Evolutionary conservation across 2,888 invertebrate genomes (phyloP), one percentile per base, ranked within the genome.

Genomic region (Temnothorax ravouxi): DNA sequence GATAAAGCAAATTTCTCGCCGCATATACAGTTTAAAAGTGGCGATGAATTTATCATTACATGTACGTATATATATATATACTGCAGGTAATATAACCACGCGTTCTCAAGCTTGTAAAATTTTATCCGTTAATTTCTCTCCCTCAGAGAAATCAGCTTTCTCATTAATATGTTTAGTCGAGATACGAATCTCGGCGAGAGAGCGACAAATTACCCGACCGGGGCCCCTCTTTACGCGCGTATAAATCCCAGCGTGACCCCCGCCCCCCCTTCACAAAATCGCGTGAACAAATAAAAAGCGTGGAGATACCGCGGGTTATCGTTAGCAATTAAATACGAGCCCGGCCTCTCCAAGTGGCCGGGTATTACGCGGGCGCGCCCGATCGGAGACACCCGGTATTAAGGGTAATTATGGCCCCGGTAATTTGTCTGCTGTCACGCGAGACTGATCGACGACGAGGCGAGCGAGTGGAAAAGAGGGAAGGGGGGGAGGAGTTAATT

Each of bases 361-460:
- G 18, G 74, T 59, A 80, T 72, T 74, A 80, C 47, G 79, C 74
- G 74, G 74, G 18, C 44, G 74, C 59, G 52, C 52, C 52, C 54
- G 74, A 80, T 80, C 74, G 79, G 79, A 80, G 74, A 80, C 79
- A 74, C 74, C 79, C 79, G 59, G 75, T 59, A 59, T 74, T 72
- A 72, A 47, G 79, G 56, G 59, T 80, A 80, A 80, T 80, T 80
- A 80, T 74, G 74, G 74, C 34, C 34, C 25, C 74, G 74, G 79
- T 80, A 59, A 80, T 80, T 80, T 80, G 79, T 80, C 79, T 59
- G 74, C 79, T 74, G 79, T 72, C 79, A 80, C 79, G 74, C 79
- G 38, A 74, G 59, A 18, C 74, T 76, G 79, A 79, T 79, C 79
- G 77, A 77, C 77, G 41, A 67, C 34, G 44, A 34, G 15, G 8